Conservation (phyloP, 2,888 invertebrate genomes). For the Linyphia triangularis region DNA sequence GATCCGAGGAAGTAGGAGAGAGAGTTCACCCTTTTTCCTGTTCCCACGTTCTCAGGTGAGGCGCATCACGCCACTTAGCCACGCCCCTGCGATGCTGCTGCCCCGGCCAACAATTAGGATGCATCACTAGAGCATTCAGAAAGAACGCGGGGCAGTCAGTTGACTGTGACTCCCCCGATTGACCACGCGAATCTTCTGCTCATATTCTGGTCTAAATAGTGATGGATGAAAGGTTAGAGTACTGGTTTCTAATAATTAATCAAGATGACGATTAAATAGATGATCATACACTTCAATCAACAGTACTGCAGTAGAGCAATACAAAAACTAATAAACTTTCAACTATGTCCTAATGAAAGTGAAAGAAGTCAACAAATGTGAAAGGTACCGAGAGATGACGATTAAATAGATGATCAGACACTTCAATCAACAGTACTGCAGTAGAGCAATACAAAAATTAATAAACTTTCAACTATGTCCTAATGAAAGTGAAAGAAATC, state of each 20-base stretch:
- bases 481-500: too few species aligned
- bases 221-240: not conserved
- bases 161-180: constrained; percentile 62
- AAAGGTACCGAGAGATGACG: too few species aligned
- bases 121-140: constrained; percentile 65
- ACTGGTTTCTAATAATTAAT: not conserved
- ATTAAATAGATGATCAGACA: too few species aligned
- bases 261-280: not conserved
- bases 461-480: too few species aligned
- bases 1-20: not conserved
- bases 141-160: constrained; percentile 56
- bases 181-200: constrained; percentile 40
- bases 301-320: too few species aligned
- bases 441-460: too few species aligned
- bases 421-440: too few species aligned
- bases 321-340: too few species aligned
- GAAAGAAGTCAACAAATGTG: too few species aligned
- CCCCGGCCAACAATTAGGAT: not conserved
- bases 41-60: constrained; percentile 73
- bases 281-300: too few species aligned
- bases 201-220: not conserved
- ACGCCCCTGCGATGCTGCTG: constrained; percentile 61
- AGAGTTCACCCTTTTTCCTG: constrained; percentile 62
- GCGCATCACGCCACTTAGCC: constrained; percentile 60
- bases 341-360: too few species aligned